phyloP scores from a whole-genome alignment of 1,140 invertebrate species.

The Asobara japonica region DNA sequence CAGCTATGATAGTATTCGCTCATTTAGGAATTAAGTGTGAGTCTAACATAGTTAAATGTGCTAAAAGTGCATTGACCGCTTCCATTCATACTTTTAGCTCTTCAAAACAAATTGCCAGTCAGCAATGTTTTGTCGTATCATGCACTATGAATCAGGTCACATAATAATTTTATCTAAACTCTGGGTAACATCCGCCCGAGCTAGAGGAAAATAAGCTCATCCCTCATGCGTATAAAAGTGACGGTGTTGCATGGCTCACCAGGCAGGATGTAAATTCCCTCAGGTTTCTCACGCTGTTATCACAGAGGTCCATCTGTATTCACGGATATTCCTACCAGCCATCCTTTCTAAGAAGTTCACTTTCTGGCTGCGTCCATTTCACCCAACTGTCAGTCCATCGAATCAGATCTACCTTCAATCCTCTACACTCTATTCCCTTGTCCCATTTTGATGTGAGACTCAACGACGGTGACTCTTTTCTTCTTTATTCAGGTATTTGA shows the following conservation, averaged over 20 bases:
- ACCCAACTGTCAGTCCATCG: conserved; percentile 39
- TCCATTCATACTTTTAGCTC: conserved; percentile 8
- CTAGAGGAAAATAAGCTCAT: background rate
- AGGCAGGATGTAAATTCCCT: background rate
- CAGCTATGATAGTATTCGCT: conserved; percentile 14
- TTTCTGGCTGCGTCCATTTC: conserved; percentile 32
- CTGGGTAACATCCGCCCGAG: background rate
- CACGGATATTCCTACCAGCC: conserved; percentile 33
- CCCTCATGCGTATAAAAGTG: background rate
- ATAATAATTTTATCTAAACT: background rate
- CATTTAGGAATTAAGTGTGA: background rate
- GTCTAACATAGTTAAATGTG: conserved; percentile 17
- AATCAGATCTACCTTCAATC: conserved; percentile 35
- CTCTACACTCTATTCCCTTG: conserved; percentile 36
- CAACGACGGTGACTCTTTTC: conserved; percentile 4
- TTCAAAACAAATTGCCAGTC: too few relatives aligned
- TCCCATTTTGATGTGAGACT: conserved; percentile 32
- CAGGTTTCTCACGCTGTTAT: conserved; percentile 28
- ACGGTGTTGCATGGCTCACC: background rate
- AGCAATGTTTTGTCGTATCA: too few relatives aligned
- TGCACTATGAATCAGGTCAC: background rate
- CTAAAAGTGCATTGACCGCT: background rate
- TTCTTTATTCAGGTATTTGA: background rate
- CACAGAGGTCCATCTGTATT: conserved; percentile 43
- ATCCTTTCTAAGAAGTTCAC: conserved; percentile 27